Percentiles rank a stretch among this genome's conserved stretches.
These are phyloP conservation scores for Indicator maculatus DNA, from an alignment of 2,113 vertebrate species.

Conservation along the genomic window DNA sequence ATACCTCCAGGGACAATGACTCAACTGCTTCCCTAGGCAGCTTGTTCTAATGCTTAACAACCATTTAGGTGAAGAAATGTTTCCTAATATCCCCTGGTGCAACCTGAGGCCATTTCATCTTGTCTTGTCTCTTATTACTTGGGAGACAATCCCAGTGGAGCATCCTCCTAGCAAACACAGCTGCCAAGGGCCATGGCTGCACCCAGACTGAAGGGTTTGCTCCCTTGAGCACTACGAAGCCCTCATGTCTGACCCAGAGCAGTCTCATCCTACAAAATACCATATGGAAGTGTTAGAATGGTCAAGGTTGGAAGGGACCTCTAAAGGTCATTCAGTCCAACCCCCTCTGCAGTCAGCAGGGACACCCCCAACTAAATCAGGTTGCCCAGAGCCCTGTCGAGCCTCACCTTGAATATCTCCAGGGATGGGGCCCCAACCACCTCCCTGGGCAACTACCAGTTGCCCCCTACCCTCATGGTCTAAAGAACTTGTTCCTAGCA, in stretches of 20 bases:
- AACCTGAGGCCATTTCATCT: background rate
- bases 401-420: no score
- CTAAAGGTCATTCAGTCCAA: no score
- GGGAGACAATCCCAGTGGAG: background rate
- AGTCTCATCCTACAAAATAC: background rate
- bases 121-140: background rate
- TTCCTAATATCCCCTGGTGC: background rate
- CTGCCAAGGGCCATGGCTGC: background rate
- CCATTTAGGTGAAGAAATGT: background rate
- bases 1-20: background rate
- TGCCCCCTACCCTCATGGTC: no score
- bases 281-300: rapidly evolving
- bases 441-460: no score
- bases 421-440: no score
- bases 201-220: no score
- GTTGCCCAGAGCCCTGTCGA: no score
- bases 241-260: background rate
- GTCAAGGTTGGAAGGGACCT: no score
- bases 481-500: no score
- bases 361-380: no score
- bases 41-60: background rate
- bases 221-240: background rate
- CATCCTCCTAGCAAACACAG: background rate
- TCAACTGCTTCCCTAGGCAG: background rate
- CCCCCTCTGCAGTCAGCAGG: no score